Evolutionary conservation across 2,888 invertebrate species (phyloP), one percentile per base, ranked within the genome.

Genomic region (Drosophila silvestris): DNA sequence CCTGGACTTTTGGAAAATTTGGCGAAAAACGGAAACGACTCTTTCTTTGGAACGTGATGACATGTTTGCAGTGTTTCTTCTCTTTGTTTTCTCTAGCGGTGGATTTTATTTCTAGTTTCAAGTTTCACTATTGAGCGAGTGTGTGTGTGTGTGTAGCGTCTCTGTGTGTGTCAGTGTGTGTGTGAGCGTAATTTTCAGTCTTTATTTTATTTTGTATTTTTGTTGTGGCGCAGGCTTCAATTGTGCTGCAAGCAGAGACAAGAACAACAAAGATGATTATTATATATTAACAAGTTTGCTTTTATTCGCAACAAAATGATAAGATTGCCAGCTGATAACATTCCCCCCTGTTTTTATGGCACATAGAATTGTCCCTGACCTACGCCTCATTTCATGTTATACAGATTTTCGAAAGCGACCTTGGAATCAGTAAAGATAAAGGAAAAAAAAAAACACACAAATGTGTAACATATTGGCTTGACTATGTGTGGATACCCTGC

Each of bases 31-130:
- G 33, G 97, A 96, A 35, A 97, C 96, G 75, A 97, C 96, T 94
- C 97, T 97, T 92, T 97, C 97, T 93, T 96, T 96, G 39, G 97
- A 96, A 82, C 96, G 95, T 81, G 96, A 96, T 90, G 96, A 95
- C 97, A 97, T 97, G 89, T 93, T 94, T 53, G 57, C 70, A n/a
- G 22, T 57, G 54, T 16, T 66, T 47, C 52, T 51, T 58, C 44
- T 70, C 41, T 56, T 56, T 60, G 44, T 61, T 63, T 53, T n/a
- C 32, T 76, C 61, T 67, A 72, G 66, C 75, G 81, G 70, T 76
- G 81, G 74, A 59, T 70, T 72, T 73, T 33, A 57, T 61, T 71
- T 70, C 39, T 57, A 72, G 57, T 59, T 59, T 68, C 51, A 68
- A 61, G 41, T 68, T 35, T 26, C n/a, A 47, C 32, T 33, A 12